phyloP scores from a whole-genome alignment of 2,888 invertebrate species.

The Dichetophora obliterata region DNA sequence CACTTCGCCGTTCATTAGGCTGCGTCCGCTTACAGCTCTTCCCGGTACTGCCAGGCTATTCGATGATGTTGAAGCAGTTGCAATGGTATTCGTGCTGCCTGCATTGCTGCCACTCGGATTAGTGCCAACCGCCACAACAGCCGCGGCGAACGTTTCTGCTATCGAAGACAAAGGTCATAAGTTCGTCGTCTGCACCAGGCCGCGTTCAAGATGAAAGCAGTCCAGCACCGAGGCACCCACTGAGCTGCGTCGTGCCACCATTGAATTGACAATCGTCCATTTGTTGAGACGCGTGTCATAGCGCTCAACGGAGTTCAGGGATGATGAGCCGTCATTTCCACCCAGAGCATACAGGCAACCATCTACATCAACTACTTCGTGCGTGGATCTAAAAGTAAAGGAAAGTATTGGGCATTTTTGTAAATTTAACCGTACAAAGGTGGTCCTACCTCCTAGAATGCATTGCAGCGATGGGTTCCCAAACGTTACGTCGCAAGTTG shows the following conservation, averaged over 20 bases:
- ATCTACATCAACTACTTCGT: slow-evolving; percentile 77
- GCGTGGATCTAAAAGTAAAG: slow-evolving; percentile 73
- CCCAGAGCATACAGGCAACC: slow-evolving; percentile 76
- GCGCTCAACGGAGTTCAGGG: slow-evolving; percentile 78
- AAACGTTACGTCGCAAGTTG: slow-evolving; percentile 75
- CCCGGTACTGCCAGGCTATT: slow-evolving; percentile 60
- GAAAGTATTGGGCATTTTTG: no score
- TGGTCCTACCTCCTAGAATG: slow-evolving; percentile 76
- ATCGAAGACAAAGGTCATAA: slow-evolving; percentile 69
- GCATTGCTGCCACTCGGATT: slow-evolving; percentile 37
- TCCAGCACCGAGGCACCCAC: slow-evolving; percentile 78
- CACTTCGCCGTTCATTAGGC: slow-evolving; percentile 50
- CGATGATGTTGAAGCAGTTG: slow-evolving; percentile 42
- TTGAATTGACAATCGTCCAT: slow-evolving; percentile 77
- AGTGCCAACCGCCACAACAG: slow-evolving; percentile 50
- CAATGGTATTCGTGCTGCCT: slow-evolving; percentile 40
- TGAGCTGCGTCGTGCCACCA: slow-evolving; percentile 76
- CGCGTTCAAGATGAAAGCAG: slow-evolving; percentile 74
- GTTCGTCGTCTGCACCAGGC: slow-evolving; percentile 69
- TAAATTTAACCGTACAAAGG: no score
- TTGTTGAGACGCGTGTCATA: slow-evolving; percentile 77
- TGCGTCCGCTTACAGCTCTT: slow-evolving; percentile 55
- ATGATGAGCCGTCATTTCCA: slow-evolving; percentile 79
- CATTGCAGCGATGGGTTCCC: slow-evolving; percentile 80
- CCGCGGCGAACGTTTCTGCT: slow-evolving; percentile 63